phyloP scores from a whole-genome alignment of 2,888 invertebrate genomes.

The Leucophenga montana region DNA sequence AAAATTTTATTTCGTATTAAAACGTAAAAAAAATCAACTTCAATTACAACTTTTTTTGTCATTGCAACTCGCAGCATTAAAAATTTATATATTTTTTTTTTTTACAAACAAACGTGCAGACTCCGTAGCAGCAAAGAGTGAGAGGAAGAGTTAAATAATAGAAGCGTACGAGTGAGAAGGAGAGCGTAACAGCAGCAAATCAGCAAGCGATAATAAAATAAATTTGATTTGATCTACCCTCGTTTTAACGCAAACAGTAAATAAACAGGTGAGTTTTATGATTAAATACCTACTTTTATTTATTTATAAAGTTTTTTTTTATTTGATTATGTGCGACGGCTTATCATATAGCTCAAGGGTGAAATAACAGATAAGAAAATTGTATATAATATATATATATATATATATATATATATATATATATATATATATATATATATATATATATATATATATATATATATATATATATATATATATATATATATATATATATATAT shows the following conservation, averaged over 20 bases:
- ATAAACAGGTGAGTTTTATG: slow-evolving; percentile 40
- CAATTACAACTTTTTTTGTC: neutral
- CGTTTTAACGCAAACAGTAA: slow-evolving; percentile 28
- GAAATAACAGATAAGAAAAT: slow-evolving; percentile 20
- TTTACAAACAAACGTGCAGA: neutral
- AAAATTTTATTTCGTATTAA: neutral
- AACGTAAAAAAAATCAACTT: neutral
- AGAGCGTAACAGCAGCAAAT: slow-evolving; percentile 29
- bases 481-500: neutral
- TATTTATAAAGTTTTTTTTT: slow-evolving; percentile 40
- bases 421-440: neutral
- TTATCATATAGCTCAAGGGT: slow-evolving; percentile 61
- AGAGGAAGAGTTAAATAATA: neutral
- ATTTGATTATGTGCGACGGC: slow-evolving; percentile 61
- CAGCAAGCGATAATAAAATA: slow-evolving; percentile 49
- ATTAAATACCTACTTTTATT: slow-evolving; percentile 6
- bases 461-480: neutral
- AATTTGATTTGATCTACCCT: slow-evolving; percentile 57
- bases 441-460: neutral
- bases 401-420: neutral
- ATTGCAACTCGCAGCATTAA: slow-evolving; percentile 30
- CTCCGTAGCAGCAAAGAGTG: neutral
- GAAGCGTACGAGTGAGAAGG: slow-evolving; percentile 14
- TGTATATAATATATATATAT: neutral
- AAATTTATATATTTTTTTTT: slow-evolving; percentile 22